Percentiles rank a stretch among this genome's conserved stretches.
phyloP scores from a whole-genome alignment of 2,797 vertebrate species.

The Poeciliopsis infans region DNA sequence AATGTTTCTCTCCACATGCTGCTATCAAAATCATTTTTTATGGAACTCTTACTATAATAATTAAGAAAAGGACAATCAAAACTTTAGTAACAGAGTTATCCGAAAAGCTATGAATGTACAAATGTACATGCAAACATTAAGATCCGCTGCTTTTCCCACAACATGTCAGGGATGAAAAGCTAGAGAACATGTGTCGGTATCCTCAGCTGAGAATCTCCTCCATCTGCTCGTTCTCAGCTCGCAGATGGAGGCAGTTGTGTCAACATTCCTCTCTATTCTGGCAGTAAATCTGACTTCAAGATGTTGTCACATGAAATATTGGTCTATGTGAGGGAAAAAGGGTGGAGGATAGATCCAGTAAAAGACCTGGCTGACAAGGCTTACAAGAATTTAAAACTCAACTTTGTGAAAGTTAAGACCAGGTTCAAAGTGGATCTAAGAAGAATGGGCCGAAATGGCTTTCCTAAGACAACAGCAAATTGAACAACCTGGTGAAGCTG shows the following conservation, averaged over 20 bases:
- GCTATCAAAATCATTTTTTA: conserved; percentile 23
- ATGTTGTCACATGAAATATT: conserved; percentile 40
- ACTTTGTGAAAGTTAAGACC: not conserved
- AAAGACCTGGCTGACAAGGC: conserved; percentile 5
- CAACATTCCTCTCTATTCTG: conserved; percentile 55
- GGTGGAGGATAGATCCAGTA: conserved; percentile 8
- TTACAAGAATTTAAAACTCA: conserved; percentile 11
- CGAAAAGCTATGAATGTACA: conserved; percentile 13
- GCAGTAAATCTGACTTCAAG: conserved; percentile 45
- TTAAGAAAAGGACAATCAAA: conserved; percentile 30
- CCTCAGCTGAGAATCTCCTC: conserved; percentile 58
- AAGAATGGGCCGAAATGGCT: not conserved
- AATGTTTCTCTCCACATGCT: conserved; percentile 16
- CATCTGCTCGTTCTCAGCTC: conserved; percentile 38
- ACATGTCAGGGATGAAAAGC: conserved; percentile 57
- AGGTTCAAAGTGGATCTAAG: not conserved
- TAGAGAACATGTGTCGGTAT: conserved; percentile 54
- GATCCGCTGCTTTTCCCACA: conserved; percentile 56
- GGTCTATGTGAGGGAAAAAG: not conserved
- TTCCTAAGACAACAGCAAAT: not conserved
- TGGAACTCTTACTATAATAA: conserved; percentile 16
- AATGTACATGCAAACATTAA: conserved; percentile 26
- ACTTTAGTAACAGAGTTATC: conserved; percentile 30
- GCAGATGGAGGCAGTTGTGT: conserved; percentile 69
- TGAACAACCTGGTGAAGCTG: not conserved